Percentiles rank a stretch among this genome's conserved stretches.
Conservation (phyloP, 2,113 vertebrate genomes). For the Trogon surrucura region DNA sequence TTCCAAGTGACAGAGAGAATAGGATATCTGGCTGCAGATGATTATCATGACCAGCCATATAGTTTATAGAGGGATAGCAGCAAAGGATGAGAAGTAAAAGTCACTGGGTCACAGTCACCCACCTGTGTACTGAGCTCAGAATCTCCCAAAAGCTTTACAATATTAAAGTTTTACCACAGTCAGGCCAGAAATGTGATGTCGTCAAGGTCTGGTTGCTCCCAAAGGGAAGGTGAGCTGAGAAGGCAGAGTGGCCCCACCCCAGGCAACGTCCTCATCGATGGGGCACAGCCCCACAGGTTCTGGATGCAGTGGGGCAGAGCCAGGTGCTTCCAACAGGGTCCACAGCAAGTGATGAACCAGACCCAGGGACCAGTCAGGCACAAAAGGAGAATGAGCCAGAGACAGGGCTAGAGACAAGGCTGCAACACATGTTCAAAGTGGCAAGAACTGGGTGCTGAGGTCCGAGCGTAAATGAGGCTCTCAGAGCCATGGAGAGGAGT, state of each 20-base stretch:
- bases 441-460: background rate
- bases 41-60: rapidly evolving
- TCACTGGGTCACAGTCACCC: background rate
- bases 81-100: background rate
- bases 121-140: background rate
- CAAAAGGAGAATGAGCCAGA: background rate
- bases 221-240: background rate
- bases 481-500: rapidly evolving
- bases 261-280: background rate
- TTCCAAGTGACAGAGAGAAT: background rate
- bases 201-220: background rate
- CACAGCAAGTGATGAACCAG: background rate
- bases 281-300: background rate
- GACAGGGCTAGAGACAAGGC: background rate
- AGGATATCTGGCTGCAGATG: background rate
- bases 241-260: background rate
- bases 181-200: background rate
- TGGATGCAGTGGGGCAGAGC: background rate
- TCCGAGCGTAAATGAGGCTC: background rate
- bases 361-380: background rate
- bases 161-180: background rate
- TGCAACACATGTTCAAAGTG: background rate
- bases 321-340: background rate
- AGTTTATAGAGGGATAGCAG: background rate
- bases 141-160: background rate